phyloP scores from a whole-genome alignment of 2,113 vertebrate genomes.

The Dolichallabes microphthalmus region DNA sequence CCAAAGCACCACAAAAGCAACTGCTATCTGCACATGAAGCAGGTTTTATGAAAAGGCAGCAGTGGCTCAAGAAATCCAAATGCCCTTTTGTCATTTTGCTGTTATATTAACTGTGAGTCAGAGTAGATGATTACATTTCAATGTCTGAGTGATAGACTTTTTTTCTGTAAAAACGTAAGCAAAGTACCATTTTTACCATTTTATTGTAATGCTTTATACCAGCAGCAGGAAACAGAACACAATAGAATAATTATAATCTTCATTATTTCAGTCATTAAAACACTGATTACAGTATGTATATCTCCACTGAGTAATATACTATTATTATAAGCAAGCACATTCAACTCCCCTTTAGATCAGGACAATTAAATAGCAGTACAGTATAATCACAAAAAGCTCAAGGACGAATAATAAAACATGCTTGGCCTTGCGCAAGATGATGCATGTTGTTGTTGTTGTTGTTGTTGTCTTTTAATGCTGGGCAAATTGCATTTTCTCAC shows the following conservation, averaged over 20 bases:
- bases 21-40: neutral
- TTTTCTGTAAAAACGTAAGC: too few relatives aligned
- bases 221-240: conserved; percentile 41
- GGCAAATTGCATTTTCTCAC: neutral
- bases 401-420: neutral
- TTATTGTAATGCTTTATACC: conserved; percentile 40
- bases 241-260: conserved; percentile 57
- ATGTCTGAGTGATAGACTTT: neutral
- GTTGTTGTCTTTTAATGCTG: neutral
- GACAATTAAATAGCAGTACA: neutral
- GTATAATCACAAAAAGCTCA: neutral
- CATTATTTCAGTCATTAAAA: conserved; percentile 63
- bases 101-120: neutral
- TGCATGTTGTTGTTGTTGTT: neutral
- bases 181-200: too few relatives aligned
- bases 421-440: neutral
- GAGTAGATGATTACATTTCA: conserved; percentile 2
- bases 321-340: conserved; percentile 1
- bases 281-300: conserved; percentile 50
- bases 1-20: neutral
- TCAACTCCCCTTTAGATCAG: neutral
- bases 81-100: neutral
- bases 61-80: neutral
- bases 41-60: neutral
- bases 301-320: conserved; percentile 45